Conservation (phyloP, 2,888 invertebrate species). For the Baccha elongata region DNA sequence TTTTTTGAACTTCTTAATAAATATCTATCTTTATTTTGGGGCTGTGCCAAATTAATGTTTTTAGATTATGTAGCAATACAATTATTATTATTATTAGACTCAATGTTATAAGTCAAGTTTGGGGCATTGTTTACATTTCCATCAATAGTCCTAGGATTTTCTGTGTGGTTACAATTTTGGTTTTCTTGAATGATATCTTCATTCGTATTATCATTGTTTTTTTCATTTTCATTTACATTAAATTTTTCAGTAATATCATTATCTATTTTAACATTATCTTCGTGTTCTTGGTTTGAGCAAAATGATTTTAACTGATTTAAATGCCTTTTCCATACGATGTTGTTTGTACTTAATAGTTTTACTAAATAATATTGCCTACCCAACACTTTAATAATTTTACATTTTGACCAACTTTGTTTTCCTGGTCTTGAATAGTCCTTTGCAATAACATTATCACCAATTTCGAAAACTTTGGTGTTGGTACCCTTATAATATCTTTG, state of each 20-base stretch:
- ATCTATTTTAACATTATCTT: constrained; percentile 5
- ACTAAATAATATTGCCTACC: constrained; percentile 1
- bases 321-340: constrained; percentile 4
- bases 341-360: background rate
- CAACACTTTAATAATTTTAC: background rate
- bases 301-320: constrained; percentile 8
- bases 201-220: background rate
- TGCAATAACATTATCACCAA: background rate
- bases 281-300: background rate
- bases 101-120: background rate
- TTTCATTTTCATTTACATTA: background rate
- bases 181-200: background rate
- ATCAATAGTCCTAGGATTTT: background rate
- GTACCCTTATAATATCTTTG: background rate
- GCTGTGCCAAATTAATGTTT: constrained; percentile 4
- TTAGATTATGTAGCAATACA: background rate
- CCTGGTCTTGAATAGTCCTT: constrained; percentile 8
- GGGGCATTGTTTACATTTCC: background rate
- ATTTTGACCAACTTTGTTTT: constrained; percentile 8
- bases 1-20: constrained; percentile 12
- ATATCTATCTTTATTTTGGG: constrained; percentile 14
- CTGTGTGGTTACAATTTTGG: background rate
- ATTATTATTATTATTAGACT: too few relatives aligned
- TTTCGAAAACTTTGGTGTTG: background rate
- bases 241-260: constrained; percentile 6